These are phyloP conservation scores for Dendrophyllia cribrosa DNA, from an alignment of 64 coral and sea anemone species.

Conservation along the genomic window DNA sequence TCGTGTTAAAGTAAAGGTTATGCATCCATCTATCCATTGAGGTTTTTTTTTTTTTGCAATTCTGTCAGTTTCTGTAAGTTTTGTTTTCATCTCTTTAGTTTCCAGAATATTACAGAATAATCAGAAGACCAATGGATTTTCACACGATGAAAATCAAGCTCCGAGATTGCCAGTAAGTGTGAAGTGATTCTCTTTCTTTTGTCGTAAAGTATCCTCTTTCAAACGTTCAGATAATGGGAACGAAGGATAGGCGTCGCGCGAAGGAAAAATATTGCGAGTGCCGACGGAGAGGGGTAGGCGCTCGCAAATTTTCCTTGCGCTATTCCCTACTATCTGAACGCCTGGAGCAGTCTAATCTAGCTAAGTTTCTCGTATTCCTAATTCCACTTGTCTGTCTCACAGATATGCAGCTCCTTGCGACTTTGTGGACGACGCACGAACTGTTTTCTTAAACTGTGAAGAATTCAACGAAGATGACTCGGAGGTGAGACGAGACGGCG, in stretches of 20 bases:
- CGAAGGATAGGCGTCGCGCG: too few species aligned
- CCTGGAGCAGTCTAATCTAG: too few species aligned
- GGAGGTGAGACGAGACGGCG: constrained; percentile 55
- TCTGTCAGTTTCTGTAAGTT: neutral
- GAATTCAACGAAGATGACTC: constrained; percentile 99
- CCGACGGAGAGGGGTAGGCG: too few species aligned
- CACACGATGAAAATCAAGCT: constrained; percentile 99
- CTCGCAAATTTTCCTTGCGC: too few species aligned
- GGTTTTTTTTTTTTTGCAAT: neutral
- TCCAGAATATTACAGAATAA: constrained; percentile 99
- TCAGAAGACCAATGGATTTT: constrained; percentile 95
- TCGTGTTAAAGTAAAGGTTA: too few species aligned
- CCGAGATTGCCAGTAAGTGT: constrained; percentile 98
- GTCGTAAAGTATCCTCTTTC: neutral
- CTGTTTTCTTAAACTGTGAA: constrained; percentile 96
- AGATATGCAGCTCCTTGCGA: constrained; percentile 88
- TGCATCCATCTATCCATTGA: too few species aligned
- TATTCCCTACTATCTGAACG: too few species aligned
- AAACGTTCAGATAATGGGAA: too few species aligned
- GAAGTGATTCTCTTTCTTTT: neutral
- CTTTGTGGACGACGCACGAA: constrained; percentile 90
- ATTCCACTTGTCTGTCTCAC: neutral
- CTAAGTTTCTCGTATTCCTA: neutral
- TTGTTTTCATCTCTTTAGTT: constrained; percentile 44
- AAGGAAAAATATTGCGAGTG: too few species aligned